Evolutionary conservation across 2,113 vertebrate species (phyloP).

Genomic region (Artemisiospiza belli): DNA sequence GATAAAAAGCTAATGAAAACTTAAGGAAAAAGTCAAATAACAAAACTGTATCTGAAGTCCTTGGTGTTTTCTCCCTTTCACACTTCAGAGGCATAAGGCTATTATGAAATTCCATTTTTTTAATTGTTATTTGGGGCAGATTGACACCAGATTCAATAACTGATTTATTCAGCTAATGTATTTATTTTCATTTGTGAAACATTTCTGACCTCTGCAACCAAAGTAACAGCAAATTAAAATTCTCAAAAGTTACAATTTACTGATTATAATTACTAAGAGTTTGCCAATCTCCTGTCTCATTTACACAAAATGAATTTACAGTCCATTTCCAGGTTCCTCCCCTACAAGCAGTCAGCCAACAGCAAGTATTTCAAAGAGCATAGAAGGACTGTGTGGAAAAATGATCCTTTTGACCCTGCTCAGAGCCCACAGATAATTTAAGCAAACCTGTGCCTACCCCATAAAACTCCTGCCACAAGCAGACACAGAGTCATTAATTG

Average conservation of each 20-base stretch:
- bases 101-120: background rate
- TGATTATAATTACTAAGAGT: background rate
- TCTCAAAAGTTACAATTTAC: background rate
- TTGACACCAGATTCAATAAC: background rate
- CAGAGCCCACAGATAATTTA: background rate
- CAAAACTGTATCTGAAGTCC: background rate
- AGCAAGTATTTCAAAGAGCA: background rate
- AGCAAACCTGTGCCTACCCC: background rate
- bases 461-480: background rate
- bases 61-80: background rate
- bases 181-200: background rate
- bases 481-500: background rate
- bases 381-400: background rate
- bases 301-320: background rate
- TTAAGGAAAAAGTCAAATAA: background rate
- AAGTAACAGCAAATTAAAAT: slow-evolving; percentile 1
- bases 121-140: background rate
- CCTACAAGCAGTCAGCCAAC: background rate
- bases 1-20: background rate
- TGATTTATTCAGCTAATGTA: background rate
- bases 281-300: background rate
- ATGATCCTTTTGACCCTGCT: background rate
- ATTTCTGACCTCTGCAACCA: background rate
- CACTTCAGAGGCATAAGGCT: background rate
- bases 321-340: background rate